Base-by-base conservation (phyloP, 2,888 invertebrate species). In the Lithophane socia region DNA sequence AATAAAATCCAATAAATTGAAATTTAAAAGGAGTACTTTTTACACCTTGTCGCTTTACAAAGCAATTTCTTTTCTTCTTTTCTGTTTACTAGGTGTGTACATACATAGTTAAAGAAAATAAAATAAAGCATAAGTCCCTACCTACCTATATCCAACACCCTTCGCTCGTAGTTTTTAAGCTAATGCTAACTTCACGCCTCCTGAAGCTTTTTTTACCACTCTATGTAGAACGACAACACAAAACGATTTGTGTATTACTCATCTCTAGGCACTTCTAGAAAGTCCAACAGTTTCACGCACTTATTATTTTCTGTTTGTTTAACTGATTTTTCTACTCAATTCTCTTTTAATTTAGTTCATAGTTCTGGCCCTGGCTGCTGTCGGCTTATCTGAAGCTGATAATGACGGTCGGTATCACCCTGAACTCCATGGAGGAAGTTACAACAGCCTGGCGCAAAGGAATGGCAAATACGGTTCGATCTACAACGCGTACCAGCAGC, bases 331-430 rank as follows among this genome's bases (percentile, higher is more conserved):
- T 47, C 5, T 54, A 37, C 16, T 3, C 7, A 13, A 9, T 47
- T 42, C 18, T 64, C 37, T 64, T 66, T 79, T 68, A 68, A 75
- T 85, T 69, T 82, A 94, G 94, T 87, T 94, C 76, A 74, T 91
- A 79, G 80, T 90, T 54, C 71, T 94, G 88, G 90, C 90, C 47
- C 65, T 93, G 58, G 88, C 87, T 82, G 91, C 89, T 71, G 78
- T 94, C 79, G 87, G 88, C 85, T 88, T 91, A 80, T 91, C 92
- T 72, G 73, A 69, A 42, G 94, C 95, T 88, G 92, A 93, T 67
- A 93, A 96, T 54, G 94, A 96, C 78, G 97, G 97, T 0, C 93
- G 94, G 69, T 97, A 97, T 89, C 95, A 92, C 8, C 95, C 97
- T 64, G 92, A 92, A 56, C 65, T 87, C 37, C 92, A 95, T 71